phyloP scores from a whole-genome alignment of 2,113 vertebrate species.

The Cyanocitta stelleri region DNA sequence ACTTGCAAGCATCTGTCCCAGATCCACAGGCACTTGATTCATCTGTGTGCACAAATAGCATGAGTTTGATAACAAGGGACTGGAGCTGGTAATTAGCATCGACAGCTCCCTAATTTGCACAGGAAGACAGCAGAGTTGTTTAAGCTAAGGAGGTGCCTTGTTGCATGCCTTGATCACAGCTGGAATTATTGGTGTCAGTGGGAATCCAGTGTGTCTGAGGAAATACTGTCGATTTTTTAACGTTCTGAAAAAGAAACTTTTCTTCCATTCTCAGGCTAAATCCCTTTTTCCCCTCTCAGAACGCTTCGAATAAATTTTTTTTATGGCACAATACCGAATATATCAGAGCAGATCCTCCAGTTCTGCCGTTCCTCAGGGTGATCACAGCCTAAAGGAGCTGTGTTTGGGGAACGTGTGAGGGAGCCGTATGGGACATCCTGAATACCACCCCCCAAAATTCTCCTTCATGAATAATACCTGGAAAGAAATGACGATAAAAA shows the following conservation, averaged over 20 bases:
- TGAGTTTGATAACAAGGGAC: constrained; percentile 1
- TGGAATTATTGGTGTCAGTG: neutral
- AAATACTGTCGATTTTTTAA: neutral
- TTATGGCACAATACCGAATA: neutral
- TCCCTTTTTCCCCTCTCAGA: neutral
- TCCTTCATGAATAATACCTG: neutral
- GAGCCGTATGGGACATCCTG: neutral
- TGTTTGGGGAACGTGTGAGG: neutral
- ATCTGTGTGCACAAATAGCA: constrained; percentile 22
- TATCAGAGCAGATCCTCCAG: neutral
- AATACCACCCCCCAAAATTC: neutral
- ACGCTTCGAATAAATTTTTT: neutral
- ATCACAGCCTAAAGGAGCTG: neutral
- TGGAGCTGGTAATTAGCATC: constrained; percentile 22
- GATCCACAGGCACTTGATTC: constrained; percentile 12
- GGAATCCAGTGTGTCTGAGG: neutral
- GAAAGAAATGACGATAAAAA: neutral
- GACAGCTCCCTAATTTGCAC: constrained; percentile 36
- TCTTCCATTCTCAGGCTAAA: neutral
- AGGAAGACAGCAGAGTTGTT: neutral
- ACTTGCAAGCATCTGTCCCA: neutral
- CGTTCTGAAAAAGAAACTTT: neutral
- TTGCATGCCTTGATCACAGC: neutral
- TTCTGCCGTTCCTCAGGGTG: neutral
- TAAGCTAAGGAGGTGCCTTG: neutral